These are phyloP conservation scores for Meloe dianella DNA, from an alignment of 2,888 invertebrate species.

Conservation along the genomic window DNA sequence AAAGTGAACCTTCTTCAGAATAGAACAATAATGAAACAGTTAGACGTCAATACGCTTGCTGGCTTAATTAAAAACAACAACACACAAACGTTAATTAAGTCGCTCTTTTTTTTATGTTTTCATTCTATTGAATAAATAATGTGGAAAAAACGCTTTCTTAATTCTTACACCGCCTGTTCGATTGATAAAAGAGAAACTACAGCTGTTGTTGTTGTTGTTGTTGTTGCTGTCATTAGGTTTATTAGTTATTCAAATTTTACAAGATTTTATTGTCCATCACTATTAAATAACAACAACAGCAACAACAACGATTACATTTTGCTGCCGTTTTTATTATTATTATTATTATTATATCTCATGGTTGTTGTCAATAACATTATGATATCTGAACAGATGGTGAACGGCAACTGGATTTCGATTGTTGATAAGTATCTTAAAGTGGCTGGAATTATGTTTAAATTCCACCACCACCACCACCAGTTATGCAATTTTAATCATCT, in stretches of 20 bases:
- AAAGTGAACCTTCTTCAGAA: neutral
- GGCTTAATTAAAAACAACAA: neutral
- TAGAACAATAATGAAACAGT: neutral
- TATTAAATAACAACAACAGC: neutral
- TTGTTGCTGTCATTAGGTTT: neutral
- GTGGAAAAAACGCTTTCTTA: slow-evolving; percentile 3
- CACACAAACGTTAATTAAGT: neutral
- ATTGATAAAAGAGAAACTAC: neutral
- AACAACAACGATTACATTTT: neutral
- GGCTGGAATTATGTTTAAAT: neutral
- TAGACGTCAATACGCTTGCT: neutral
- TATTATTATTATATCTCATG: neutral
- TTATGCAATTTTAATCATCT: neutral
- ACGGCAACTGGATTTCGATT: slow-evolving; percentile 18
- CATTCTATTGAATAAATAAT: neutral
- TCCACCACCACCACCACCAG: neutral
- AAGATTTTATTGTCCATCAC: neutral
- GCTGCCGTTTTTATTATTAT: slow-evolving; percentile 1
- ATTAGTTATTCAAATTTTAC: slow-evolving; percentile 5
- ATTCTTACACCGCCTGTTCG: neutral
- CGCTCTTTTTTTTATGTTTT: neutral
- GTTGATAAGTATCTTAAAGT: slow-evolving; percentile 1
- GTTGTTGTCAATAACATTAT: slow-evolving; percentile 16
- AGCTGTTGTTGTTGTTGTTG: neutral
- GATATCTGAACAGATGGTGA: slow-evolving; percentile 26